Evolutionary conservation across 2,113 vertebrate genomes (phyloP).

Genomic region (Delphinus delphis): DNA sequence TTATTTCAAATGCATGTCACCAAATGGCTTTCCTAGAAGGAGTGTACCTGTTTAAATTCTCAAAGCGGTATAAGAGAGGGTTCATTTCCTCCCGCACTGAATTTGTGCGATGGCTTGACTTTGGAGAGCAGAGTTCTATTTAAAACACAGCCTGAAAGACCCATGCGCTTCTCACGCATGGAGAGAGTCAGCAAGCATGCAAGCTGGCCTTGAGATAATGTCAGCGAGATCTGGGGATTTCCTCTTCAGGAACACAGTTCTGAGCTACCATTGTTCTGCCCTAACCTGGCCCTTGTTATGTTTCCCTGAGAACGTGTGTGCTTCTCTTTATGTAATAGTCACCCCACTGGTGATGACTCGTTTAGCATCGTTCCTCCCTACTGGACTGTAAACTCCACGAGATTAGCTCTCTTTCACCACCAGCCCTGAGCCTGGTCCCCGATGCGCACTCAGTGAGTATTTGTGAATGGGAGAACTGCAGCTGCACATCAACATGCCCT

Average conservation of each 20-base stretch:
- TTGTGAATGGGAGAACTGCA: background rate
- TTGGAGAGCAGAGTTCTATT: background rate
- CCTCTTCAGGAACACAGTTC: background rate
- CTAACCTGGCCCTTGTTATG: background rate
- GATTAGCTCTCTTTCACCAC: background rate
- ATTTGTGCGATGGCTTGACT: background rate
- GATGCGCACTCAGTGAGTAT: rapidly evolving
- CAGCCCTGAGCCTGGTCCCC: background rate
- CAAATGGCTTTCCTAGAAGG: background rate
- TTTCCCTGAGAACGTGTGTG: background rate
- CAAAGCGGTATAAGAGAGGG: background rate
- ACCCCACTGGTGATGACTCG: background rate
- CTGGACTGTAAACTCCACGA: background rate
- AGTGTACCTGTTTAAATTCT: background rate
- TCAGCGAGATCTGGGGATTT: background rate
- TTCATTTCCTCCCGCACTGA: background rate
- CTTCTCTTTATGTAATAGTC: background rate
- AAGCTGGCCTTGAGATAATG: background rate
- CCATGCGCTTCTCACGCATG: background rate
- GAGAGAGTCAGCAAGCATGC: background rate
- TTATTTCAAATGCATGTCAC: background rate
- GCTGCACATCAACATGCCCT: background rate
- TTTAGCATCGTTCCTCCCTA: background rate
- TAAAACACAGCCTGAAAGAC: background rate
- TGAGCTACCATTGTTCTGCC: background rate